phyloP scores from a whole-genome alignment of 2,888 invertebrate genomes.

The Ceriagrion tenellum region DNA sequence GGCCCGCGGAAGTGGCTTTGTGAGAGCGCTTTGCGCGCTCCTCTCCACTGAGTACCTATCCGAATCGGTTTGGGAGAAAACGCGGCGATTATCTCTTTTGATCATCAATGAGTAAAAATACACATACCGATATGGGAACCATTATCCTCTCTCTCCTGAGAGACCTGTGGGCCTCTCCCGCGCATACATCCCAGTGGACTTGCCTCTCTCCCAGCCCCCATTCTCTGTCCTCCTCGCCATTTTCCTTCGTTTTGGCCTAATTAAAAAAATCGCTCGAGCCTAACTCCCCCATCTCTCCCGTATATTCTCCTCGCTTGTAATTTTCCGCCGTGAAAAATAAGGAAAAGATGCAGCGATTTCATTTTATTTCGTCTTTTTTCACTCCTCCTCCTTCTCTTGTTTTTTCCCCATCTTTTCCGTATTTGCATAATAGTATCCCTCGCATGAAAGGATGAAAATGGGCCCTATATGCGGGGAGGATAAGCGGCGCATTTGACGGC shows the following conservation, averaged over 20 bases:
- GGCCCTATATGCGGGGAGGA: background rate
- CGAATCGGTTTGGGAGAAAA: background rate
- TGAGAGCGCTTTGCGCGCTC: background rate
- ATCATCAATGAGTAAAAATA: constrained; percentile 14
- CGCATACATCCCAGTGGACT: no score
- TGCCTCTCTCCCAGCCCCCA: background rate
- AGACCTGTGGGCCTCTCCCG: background rate
- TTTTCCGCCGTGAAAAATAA: background rate
- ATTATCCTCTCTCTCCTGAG: no score
- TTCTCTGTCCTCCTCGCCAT: background rate
- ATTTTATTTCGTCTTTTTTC: background rate
- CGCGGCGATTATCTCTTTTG: constrained; percentile 9
- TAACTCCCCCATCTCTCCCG: background rate
- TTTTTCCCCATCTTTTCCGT: background rate
- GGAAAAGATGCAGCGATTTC: background rate
- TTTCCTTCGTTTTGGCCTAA: background rate
- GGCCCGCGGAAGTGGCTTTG: background rate
- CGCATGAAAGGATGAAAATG: background rate
- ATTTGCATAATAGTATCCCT: constrained; percentile 26
- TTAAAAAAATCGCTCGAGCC: background rate
- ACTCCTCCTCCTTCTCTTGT: background rate
- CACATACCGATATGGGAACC: background rate
- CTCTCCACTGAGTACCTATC: background rate
- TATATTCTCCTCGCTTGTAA: background rate
- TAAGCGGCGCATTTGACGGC: constrained; percentile 24